Conservation (phyloP, 2,113 vertebrate species). For the Prolemur simus region DNA sequence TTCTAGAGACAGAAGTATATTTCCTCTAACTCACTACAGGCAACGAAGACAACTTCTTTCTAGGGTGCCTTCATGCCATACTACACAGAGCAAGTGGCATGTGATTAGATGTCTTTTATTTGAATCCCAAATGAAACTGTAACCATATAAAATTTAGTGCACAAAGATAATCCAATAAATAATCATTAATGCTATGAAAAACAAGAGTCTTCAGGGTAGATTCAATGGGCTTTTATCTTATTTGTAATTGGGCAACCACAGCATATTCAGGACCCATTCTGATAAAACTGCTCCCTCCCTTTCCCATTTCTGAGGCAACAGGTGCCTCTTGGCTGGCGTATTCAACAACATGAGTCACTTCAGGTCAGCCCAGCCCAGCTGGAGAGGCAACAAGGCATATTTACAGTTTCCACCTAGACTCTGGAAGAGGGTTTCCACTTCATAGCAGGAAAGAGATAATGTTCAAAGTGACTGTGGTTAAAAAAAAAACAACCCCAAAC, state of each 20-base stretch:
- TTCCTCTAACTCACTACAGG: neutral
- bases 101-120: neutral
- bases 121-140: conserved; percentile 33
- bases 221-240: neutral
- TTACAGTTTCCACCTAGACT: conserved; percentile 45
- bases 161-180: neutral
- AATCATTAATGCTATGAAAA: neutral
- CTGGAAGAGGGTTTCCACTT: neutral
- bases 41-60: neutral
- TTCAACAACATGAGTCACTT: neutral
- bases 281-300: neutral
- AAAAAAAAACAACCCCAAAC: neutral
- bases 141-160: neutral
- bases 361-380: neutral
- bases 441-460: neutral
- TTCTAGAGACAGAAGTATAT: neutral
- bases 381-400: neutral
- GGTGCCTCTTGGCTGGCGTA: neutral
- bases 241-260: neutral
- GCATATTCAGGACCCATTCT: neutral
- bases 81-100: neutral
- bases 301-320: conserved; percentile 12
- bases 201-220: neutral
- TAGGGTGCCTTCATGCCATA: neutral
- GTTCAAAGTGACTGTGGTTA: conserved; percentile 33